phyloP scores from a whole-genome alignment of 2,888 invertebrate species.

The Chydorus sphaericus region DNA sequence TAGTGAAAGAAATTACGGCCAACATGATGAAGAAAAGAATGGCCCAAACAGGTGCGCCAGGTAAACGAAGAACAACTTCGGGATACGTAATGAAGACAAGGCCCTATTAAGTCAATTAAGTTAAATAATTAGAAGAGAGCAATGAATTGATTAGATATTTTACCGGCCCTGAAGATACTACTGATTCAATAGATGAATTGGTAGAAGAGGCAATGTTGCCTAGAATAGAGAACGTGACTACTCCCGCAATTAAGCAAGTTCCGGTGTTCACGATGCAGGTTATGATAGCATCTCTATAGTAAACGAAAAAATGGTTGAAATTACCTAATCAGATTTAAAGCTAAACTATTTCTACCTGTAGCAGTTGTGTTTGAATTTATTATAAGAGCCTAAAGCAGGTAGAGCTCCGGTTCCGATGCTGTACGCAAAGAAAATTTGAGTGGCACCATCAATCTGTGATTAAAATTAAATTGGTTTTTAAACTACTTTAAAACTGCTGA shows the following conservation, averaged over 20 bases:
- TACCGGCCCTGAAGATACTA: slow-evolving; percentile 48
- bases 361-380: slow-evolving; percentile 59
- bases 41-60: slow-evolving; percentile 53
- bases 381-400: slow-evolving; percentile 56
- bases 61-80: slow-evolving; percentile 54
- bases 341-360: slow-evolving; percentile 39
- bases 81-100: slow-evolving; percentile 61
- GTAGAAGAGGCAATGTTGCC: slow-evolving; percentile 49
- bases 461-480: too few species aligned
- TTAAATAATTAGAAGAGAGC: too few species aligned
- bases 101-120: too few species aligned
- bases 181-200: slow-evolving; percentile 34
- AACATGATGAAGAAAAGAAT: slow-evolving; percentile 59
- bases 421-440: slow-evolving; percentile 63
- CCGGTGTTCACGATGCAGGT: slow-evolving; percentile 54
- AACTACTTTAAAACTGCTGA: too few species aligned
- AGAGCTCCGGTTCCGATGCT: slow-evolving; percentile 62
- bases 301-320: neutral
- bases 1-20: slow-evolving; percentile 30
- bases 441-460: slow-evolving; percentile 60
- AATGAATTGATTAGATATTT: too few species aligned
- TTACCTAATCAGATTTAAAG: neutral
- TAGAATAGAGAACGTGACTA: slow-evolving; percentile 58
- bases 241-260: slow-evolving; percentile 56
- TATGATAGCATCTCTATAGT: slow-evolving; percentile 47